Evolutionary conservation across 2,113 vertebrate genomes (phyloP).

Genomic region (Neotragus moschatus): DNA sequence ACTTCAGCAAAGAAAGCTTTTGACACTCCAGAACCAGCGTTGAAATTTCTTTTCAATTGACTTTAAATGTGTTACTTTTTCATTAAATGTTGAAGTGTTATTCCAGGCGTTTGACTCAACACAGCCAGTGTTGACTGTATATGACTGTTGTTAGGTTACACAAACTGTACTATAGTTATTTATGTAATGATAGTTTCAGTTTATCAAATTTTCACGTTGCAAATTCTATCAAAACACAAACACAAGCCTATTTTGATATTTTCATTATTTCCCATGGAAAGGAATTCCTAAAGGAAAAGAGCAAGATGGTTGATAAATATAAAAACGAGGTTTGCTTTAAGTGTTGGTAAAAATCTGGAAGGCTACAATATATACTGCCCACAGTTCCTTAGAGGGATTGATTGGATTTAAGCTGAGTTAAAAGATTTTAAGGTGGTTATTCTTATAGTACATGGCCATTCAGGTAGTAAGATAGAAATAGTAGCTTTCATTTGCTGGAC

Average conservation of each 20-base stretch:
- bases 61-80: background rate
- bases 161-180: background rate
- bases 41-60: background rate
- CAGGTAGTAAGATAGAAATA: background rate
- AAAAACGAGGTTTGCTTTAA: slow-evolving; percentile 3
- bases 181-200: background rate
- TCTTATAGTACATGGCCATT: background rate
- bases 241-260: background rate
- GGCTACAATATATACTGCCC: background rate
- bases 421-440: background rate
- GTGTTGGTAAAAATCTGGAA: background rate
- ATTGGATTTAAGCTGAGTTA: background rate
- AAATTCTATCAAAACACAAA: background rate
- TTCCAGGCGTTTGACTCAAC: background rate
- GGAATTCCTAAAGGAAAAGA: background rate
- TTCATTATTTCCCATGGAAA: background rate
- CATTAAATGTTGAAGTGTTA: background rate
- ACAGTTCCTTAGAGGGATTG: background rate
- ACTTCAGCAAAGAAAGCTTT: background rate
- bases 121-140: background rate
- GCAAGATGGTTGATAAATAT: background rate
- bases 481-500: background rate
- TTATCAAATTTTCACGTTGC: background rate
- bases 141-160: background rate
- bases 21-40: background rate